Evolutionary conservation across 2,113 vertebrate species (phyloP).

Genomic region (Brienomyrus brachyistius): DNA sequence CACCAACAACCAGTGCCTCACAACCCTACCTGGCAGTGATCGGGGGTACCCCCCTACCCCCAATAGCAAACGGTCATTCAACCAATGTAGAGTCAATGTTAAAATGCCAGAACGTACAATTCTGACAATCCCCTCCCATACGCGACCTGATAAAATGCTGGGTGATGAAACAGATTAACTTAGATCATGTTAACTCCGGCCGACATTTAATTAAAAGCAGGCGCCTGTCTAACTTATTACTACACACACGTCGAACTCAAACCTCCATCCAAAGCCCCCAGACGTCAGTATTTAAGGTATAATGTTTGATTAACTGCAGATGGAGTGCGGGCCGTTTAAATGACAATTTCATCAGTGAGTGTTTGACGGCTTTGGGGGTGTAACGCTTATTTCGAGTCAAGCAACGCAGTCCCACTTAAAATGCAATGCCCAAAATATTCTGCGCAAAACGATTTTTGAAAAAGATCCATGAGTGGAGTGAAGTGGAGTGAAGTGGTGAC

Average conservation of each 20-base stretch:
- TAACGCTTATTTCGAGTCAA: not conserved
- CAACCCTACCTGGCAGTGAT: not conserved
- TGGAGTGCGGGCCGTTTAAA: not conserved
- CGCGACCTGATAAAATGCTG: not conserved
- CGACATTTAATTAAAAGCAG: not conserved
- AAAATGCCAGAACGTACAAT: not conserved
- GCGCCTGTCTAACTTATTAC: not conserved
- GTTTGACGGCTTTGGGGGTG: not conserved
- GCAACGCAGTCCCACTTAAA: not conserved
- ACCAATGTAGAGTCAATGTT: not conserved
- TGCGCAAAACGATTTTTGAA: not conserved
- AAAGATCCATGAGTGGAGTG: not conserved
- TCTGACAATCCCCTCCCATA: not conserved
- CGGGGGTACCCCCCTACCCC: not conserved
- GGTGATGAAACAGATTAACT: not conserved
- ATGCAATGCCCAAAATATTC: not conserved
- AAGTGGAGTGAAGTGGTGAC: too few species aligned
- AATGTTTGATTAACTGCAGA: not conserved
- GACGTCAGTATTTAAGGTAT: not conserved
- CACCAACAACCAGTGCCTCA: not conserved
- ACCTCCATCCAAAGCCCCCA: not conserved
- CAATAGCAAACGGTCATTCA: not conserved
- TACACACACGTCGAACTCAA: not conserved
- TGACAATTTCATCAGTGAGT: not conserved
- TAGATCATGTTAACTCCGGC: not conserved